These are phyloP conservation scores for Drosophila histrio DNA, from an alignment of 2,888 invertebrate species.

Conservation along the genomic window DNA sequence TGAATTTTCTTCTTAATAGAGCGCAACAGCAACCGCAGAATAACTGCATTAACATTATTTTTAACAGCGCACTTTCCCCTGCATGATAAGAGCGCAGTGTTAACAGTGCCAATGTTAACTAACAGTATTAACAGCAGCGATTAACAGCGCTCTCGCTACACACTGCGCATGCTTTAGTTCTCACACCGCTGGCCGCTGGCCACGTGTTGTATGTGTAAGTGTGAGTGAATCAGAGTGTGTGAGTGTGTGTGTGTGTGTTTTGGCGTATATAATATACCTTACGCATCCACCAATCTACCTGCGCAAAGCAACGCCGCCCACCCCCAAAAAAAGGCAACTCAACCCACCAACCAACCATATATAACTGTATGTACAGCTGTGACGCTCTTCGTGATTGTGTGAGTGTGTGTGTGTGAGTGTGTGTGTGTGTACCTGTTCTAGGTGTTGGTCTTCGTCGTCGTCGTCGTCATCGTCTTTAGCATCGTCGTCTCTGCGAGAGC, in stretches of 20 bases:
- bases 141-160: conserved; percentile 1
- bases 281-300: conserved; percentile 84
- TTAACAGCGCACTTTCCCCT: conserved; percentile 47
- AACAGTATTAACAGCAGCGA: conserved; percentile 9
- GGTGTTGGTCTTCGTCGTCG: conserved; percentile 60
- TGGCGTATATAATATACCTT: conserved; percentile 81
- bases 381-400: conserved; percentile 24
- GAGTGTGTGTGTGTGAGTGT: conserved; percentile 3
- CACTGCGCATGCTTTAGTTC: conserved; percentile 54
- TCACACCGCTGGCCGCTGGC: conserved; percentile 50
- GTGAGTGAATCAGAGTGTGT: conserved; percentile 39
- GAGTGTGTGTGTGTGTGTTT: conserved; percentile 61
- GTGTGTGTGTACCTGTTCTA: conserved; percentile 67
- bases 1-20: conserved; percentile 29
- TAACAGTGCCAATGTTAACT: conserved; percentile 24
- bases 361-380: conserved; percentile 43
- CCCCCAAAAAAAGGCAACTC: conserved; percentile 35
- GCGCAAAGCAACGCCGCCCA: conserved; percentile 74
- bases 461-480: conserved; percentile 46
- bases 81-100: background rate
- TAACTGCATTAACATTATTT: conserved; percentile 8
- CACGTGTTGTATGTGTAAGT: conserved; percentile 42
- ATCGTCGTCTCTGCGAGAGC: conserved; percentile 47
- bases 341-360: conserved; percentile 39
- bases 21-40: conserved; percentile 22